A percentile compares a stretch with the other conserved stretches of the same genome.
phyloP scores from a whole-genome alignment of 2,888 invertebrate genomes.

The Drosophila setosimentum region DNA sequence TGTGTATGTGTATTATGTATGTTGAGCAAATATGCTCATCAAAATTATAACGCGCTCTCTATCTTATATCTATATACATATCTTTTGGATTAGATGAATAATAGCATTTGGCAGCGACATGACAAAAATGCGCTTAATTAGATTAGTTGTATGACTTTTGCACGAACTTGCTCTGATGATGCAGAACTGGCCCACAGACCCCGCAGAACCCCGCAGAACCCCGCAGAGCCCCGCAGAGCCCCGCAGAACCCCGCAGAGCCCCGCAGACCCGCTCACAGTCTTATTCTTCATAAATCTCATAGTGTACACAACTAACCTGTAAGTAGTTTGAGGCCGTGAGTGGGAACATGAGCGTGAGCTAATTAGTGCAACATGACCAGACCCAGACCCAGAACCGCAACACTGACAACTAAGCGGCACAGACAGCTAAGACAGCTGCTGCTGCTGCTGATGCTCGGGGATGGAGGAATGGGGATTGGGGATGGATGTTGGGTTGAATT shows the following conservation, averaged over 20 bases:
- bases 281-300: background rate
- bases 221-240: background rate
- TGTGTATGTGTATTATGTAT: slow-evolving; percentile 11
- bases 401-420: slow-evolving; percentile 14
- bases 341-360: slow-evolving; percentile 50
- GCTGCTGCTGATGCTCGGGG: background rate
- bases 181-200: slow-evolving; percentile 39
- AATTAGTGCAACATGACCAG: slow-evolving; percentile 64
- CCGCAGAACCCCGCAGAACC: background rate
- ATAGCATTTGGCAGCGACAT: slow-evolving; percentile 69
- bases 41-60: slow-evolving; percentile 22
- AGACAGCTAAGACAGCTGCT: slow-evolving; percentile 39
- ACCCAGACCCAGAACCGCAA: slow-evolving; percentile 35
- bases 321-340: slow-evolving; percentile 9
- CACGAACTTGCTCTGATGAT: slow-evolving; percentile 63
- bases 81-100: slow-evolving; percentile 63
- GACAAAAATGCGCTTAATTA: slow-evolving; percentile 76
- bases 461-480: background rate
- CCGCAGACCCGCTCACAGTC: background rate
- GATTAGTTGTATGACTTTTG: slow-evolving; percentile 72
- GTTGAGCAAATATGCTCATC: slow-evolving; percentile 10
- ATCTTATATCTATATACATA: slow-evolving; percentile 19
- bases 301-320: background rate
- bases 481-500: background rate
- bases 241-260: background rate